These are phyloP conservation scores for Neostethus bicornis DNA, from an alignment of 2,797 vertebrate genomes.

Conservation along the genomic window DNA sequence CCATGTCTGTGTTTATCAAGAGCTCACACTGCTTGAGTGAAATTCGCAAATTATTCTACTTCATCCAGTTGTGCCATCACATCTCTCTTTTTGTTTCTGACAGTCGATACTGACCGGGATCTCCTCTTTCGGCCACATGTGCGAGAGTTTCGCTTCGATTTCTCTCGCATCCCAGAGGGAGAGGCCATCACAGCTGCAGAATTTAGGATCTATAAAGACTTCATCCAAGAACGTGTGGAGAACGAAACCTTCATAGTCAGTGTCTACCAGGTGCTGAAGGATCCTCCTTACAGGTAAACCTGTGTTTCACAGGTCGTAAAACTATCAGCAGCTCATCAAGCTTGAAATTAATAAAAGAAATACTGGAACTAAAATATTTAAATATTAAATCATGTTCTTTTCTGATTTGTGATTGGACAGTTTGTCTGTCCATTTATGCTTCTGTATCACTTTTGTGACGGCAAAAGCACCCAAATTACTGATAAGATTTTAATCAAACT, in stretches of 20 bases:
- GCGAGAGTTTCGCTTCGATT: constrained; percentile 90
- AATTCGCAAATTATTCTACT: constrained; percentile 9
- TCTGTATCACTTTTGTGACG: too few relatives aligned
- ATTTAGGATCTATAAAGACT: constrained; percentile 94
- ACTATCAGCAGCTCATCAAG: too few relatives aligned
- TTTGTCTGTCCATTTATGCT: too few relatives aligned
- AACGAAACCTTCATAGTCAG: constrained; percentile 91
- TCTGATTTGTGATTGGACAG: too few relatives aligned
- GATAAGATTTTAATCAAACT: too few relatives aligned
- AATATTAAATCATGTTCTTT: too few relatives aligned
- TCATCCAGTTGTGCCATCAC: neutral
- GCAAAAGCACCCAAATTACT: too few relatives aligned
- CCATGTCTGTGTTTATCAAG: constrained; percentile 33
- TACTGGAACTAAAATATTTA: too few relatives aligned
- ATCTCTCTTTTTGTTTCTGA: neutral
- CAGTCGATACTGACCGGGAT: constrained; percentile 89
- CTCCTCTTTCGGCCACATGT: constrained; percentile 83
- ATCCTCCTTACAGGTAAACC: constrained; percentile 83
- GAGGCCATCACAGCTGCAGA: constrained; percentile 92
- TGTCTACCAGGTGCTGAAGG: constrained; percentile 91
- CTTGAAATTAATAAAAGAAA: too few relatives aligned
- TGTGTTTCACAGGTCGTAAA: neutral
- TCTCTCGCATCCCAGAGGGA: constrained; percentile 92
- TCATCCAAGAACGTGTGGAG: constrained; percentile 82
- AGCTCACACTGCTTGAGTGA: constrained; percentile 17